phyloP scores from a whole-genome alignment of 2,113 vertebrate species.

The Rhinolophus sinicus region DNA sequence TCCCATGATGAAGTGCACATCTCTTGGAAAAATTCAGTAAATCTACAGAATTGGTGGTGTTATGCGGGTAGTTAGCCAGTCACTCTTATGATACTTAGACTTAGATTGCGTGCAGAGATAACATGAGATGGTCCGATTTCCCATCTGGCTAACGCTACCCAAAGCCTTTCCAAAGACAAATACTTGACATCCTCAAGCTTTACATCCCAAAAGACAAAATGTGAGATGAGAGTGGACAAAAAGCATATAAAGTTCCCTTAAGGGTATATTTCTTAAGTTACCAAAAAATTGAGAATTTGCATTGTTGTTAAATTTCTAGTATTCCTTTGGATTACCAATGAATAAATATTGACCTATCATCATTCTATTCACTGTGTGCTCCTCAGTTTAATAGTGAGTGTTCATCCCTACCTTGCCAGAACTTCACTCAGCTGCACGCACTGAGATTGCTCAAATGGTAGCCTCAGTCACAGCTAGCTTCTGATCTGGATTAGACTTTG shows the following conservation, averaged over 20 bases:
- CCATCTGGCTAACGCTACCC: not conserved
- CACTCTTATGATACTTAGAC: not conserved
- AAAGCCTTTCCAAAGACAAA: conserved; percentile 19
- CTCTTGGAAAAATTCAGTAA: conserved; percentile 13
- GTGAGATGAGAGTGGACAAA: not conserved
- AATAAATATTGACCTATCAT: not conserved
- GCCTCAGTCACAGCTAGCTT: not conserved
- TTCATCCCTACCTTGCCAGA: not conserved
- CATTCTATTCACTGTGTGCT: not conserved
- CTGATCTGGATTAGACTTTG: not conserved
- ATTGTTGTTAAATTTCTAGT: not conserved
- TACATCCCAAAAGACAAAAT: not conserved
- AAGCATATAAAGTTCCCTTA: not conserved
- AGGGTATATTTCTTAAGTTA: not conserved
- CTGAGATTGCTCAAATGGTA: not conserved
- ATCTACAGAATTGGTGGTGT: not conserved
- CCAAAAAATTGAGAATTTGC: not conserved
- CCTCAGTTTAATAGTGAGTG: not conserved
- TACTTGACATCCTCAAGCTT: not conserved
- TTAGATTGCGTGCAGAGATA: not conserved
- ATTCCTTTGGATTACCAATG: not conserved
- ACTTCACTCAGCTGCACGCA: not conserved
- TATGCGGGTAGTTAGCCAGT: not conserved
- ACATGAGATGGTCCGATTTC: not conserved
- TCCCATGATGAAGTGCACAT: not conserved